Evolutionary conservation across 2,797 vertebrate species (phyloP).

Genomic region (Pampus argenteus): DNA sequence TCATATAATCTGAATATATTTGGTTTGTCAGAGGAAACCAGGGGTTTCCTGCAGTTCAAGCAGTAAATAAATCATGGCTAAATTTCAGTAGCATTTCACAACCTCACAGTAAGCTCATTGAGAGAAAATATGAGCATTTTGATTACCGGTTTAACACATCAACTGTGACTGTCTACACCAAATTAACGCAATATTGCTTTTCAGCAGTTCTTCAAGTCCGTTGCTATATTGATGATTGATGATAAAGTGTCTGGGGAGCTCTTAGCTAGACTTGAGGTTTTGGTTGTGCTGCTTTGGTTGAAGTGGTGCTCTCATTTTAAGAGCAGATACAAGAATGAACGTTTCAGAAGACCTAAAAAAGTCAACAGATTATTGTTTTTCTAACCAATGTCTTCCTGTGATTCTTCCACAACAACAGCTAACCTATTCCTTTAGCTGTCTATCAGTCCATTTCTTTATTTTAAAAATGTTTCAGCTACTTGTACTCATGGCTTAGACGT

Average conservation of each 20-base stretch:
- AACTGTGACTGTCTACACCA: background rate
- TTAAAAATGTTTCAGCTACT: conserved; percentile 17
- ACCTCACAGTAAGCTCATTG: background rate
- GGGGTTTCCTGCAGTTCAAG: conserved; percentile 5
- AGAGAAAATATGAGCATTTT: background rate
- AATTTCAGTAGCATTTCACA: conserved; percentile 1
- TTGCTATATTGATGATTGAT: background rate
- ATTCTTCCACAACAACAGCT: background rate
- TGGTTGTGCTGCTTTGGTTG: background rate
- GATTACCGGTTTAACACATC: background rate
- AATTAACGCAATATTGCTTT: conserved; percentile 5
- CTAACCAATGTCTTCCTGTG: background rate
- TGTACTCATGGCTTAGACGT: conserved; percentile 10
- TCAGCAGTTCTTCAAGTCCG: background rate
- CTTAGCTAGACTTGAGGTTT: conserved; percentile 3
- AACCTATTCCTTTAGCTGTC: conserved; percentile 4
- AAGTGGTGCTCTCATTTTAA: conserved; percentile 3
- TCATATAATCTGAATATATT: conserved; percentile 12
- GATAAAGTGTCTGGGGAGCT: conserved; percentile 2
- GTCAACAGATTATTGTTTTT: background rate
- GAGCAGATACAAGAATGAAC: background rate
- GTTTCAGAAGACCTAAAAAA: conserved; percentile 5
- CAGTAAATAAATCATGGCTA: background rate
- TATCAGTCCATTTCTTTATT: conserved; percentile 4
- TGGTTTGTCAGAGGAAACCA: background rate